Evolutionary conservation across 2,888 invertebrate species (phyloP).

Genomic region (Lasioglossum malachurum): DNA sequence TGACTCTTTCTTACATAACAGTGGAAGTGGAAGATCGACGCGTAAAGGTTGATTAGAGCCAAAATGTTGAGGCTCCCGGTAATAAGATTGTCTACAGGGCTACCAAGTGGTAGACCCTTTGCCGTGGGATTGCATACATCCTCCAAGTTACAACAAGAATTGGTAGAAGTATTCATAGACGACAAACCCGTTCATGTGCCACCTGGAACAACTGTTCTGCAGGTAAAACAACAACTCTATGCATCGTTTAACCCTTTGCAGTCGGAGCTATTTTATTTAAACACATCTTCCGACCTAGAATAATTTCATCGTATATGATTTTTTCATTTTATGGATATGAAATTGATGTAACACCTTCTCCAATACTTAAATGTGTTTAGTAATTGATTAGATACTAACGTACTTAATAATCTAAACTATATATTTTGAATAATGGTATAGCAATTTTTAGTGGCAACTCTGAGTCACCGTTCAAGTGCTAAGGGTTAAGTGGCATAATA

Average conservation of each 20-base stretch:
- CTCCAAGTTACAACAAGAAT: constrained; percentile 87
- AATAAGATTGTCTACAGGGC: constrained; percentile 86
- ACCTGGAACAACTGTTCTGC: constrained; percentile 98
- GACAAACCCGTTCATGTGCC: constrained; percentile 97
- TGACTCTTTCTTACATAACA: constrained; percentile 66
- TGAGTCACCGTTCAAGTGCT: too few species aligned
- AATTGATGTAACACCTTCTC: too few species aligned
- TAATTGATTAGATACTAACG: too few species aligned
- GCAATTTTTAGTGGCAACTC: too few species aligned
- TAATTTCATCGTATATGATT: too few species aligned
- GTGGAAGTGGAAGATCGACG: constrained; percentile 38
- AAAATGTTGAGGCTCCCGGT: constrained; percentile 92
- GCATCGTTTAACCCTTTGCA: neutral
- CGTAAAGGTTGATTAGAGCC: constrained; percentile 13
- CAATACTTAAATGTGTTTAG: too few species aligned
- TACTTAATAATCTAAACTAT: too few species aligned
- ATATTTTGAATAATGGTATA: too few species aligned
- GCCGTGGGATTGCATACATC: constrained; percentile 81
- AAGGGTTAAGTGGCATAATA: neutral
- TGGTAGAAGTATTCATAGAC: constrained; percentile 98
- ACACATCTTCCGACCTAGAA: too few species aligned
- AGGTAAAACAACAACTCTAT: constrained; percentile 86
- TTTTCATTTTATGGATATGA: too few species aligned
- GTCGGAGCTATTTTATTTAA: too few species aligned
- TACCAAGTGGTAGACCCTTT: constrained; percentile 84